Evolutionary conservation across 2,888 invertebrate genomes (phyloP).

Genomic region (Campaea margaritaria): DNA sequence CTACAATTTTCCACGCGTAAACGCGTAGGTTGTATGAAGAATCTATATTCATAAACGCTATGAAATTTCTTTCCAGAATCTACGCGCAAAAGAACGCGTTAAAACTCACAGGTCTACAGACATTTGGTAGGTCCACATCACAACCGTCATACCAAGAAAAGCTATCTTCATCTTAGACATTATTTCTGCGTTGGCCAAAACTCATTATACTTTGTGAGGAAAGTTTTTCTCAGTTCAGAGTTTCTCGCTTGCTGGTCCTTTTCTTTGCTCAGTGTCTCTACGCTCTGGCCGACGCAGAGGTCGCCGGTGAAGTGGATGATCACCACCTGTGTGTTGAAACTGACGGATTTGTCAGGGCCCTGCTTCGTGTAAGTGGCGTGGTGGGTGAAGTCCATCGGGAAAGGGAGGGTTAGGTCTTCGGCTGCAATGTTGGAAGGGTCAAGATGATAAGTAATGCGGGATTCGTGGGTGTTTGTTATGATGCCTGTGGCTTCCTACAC

Average conservation of each 20-base stretch:
- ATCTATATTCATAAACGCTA: too few relatives aligned
- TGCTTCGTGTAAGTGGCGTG: slow-evolving; percentile 69
- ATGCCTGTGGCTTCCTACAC: too few relatives aligned
- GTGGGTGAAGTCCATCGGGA: slow-evolving; percentile 67
- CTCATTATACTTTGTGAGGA: slow-evolving; percentile 78
- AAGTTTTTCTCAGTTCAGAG: slow-evolving; percentile 86
- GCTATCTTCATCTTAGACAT: slow-evolving; percentile 30
- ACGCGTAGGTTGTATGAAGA: too few relatives aligned
- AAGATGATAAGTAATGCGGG: background rate
- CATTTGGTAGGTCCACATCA: slow-evolving; percentile 4
- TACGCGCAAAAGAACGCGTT: too few relatives aligned
- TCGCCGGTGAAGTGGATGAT: slow-evolving; percentile 88
- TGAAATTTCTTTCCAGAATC: too few relatives aligned
- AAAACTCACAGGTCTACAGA: background rate
- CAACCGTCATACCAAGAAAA: background rate
- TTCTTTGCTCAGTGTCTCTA: slow-evolving; percentile 87
- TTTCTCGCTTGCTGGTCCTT: slow-evolving; percentile 87
- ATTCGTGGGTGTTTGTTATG: too few relatives aligned
- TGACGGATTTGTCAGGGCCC: slow-evolving; percentile 75
- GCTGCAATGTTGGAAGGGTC: slow-evolving; percentile 41
- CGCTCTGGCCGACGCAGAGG: slow-evolving; percentile 80
- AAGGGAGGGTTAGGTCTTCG: slow-evolving; percentile 64
- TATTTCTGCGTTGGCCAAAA: slow-evolving; percentile 79
- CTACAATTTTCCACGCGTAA: too few relatives aligned
- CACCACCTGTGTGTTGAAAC: slow-evolving; percentile 84